Base-by-base conservation (phyloP, 2,888 invertebrate species). In the Cybosia mesomella region DNA sequence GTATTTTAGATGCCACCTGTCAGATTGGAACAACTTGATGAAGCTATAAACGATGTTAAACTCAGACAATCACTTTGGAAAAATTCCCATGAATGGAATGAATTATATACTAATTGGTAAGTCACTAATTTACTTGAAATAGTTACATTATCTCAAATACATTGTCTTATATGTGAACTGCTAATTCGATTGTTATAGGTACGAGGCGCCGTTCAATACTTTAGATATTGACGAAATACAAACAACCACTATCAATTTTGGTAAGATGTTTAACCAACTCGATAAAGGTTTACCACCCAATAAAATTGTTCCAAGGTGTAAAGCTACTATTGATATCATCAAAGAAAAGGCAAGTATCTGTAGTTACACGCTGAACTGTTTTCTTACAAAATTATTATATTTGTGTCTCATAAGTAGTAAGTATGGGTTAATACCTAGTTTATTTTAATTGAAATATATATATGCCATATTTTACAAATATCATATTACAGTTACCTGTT, bases 261-360 rank as follows among this genome's bases (percentile, higher is more conserved):
- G 98, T 96, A 93, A 97, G 96, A 87, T 96, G 96, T 83, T 95
- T 95, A 86, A 98, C 97, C 94, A 95, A 75, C 94, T 98, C 63
- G 98, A 98, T 84, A 98, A 98, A 87, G 98, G 98, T 24, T 85
- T 99, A 36, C 98, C 98, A 0, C 88, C 95, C 0, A 98, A 98
- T 88, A 95, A 97, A 75, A 97, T 98, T 21, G 96, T 98, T 0
- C 97, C 98, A 0, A 95, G 95, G 73, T 95, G 98, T 63, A 97
- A 97, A 82, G 96, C 96, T 68, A 96, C 97, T 65, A 98, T 98
- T 0, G 97, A 98, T 76, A 86, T 95, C 8, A 97, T 98, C 85
- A 97, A 97, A 84, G 97, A 97, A 34, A 98, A 98, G 95, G 97
- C 97, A 86, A 39, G 34, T 54, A 22, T 9, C n/a, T 54, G 13